phyloP scores from a whole-genome alignment of 2,113 vertebrate genomes.

The Colius striatus region DNA sequence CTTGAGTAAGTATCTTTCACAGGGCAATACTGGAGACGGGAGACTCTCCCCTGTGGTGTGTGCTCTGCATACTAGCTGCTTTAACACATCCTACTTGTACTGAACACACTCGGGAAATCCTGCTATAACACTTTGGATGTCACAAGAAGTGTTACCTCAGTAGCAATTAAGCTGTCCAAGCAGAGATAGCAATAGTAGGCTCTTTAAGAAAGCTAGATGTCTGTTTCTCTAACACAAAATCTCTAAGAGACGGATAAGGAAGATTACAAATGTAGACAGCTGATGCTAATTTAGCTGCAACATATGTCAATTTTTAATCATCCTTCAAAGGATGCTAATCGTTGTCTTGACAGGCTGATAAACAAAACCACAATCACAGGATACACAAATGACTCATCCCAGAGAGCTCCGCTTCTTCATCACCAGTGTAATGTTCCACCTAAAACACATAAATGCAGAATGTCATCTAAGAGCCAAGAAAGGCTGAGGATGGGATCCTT shows the following conservation, averaged over 20 bases:
- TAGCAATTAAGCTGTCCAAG: neutral
- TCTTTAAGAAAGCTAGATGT: neutral
- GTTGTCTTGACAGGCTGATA: neutral
- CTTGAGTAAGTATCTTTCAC: neutral
- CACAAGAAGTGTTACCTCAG: neutral
- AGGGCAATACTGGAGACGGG: neutral
- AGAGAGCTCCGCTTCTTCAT: neutral
- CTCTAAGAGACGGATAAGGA: neutral
- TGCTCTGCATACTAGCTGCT: neutral
- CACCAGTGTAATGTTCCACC: neutral
- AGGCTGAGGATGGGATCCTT: neutral
- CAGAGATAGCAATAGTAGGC: neutral
- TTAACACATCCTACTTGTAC: neutral
- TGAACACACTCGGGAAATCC: neutral
- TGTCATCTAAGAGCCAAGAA: neutral
- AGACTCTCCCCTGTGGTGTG: neutral
- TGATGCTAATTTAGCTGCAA: neutral
- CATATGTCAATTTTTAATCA: neutral
- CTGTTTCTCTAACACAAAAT: neutral
- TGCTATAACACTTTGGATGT: neutral
- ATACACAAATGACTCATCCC: neutral
- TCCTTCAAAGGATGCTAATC: neutral
- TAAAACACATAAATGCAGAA: neutral
- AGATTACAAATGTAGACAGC: neutral
- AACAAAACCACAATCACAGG: conserved; percentile 22